Evolutionary conservation across 2,888 invertebrate species (phyloP), one percentile per base, ranked within the genome.

Genomic region (Resseliella maxima): DNA sequence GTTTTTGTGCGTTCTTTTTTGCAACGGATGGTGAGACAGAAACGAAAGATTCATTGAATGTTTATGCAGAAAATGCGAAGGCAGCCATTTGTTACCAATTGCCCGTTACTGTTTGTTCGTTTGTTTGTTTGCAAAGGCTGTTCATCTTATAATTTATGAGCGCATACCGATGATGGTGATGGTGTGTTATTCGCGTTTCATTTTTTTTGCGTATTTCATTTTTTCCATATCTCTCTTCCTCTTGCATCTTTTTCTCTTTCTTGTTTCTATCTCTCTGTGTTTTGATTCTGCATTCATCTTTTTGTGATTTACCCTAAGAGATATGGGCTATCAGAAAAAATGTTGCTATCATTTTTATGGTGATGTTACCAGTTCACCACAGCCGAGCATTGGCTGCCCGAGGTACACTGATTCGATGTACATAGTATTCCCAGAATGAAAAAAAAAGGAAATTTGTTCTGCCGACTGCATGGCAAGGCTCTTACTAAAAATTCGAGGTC

Each of bases 51-150:
- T 3, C 5, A 24, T 24, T 72, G 31, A 31, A 10, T 72, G 72
- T 59, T n/a, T n/a, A 21, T 31, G 72, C 72, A 27, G 31, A 31
- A 72, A 21, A 31, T 31, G n/a, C 72, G 72, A 72, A 35, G 31
- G 72, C 72, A 72, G 72, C 72, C 72, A 72, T 72, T 72, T 72
- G 35, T 35, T 72, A 31, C 35, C 72, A 35, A 72, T 72, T 72
- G 72, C 72, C 72, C 72, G 72, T 72, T 72, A 35, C 72, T 72
- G 72, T 72, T 27, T 35, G 72, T 72, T 72, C 72, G 31, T 72
- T 72, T 72, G 72, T 59, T 59, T 59, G 59, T 72, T 72, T 72
- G 72, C n/a, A 72, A 31, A 72, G 27, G 72, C 35, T 72, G 72
- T 72, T 72, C 18, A 0, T 72, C 72, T 72, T 72, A 31, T 72